Evolutionary conservation across 1,140 invertebrate species (phyloP), one percentile per base, ranked within the genome.

Genomic region (Dendrolimus punctatus): DNA sequence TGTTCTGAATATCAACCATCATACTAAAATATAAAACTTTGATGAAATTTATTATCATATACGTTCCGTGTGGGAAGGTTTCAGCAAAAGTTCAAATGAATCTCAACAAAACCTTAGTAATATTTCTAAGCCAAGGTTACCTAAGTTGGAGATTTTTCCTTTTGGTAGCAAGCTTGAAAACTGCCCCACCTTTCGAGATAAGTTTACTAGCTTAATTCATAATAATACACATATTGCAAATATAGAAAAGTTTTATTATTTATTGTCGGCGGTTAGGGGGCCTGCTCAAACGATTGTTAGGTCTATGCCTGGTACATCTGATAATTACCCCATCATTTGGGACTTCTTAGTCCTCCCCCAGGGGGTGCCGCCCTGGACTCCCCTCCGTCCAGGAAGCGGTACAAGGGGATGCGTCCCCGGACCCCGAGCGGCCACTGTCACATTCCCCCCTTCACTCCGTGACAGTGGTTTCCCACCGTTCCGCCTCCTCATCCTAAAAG

Each of bases 171-270:
- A 49, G 9, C 40, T 55, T 5, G 53, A 55, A 40, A 55, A 59
- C 52, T 59, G 52, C 52, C 57, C 44, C 40, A 59, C 49, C 4
- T 59, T 59, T 48, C 40, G 49, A 6, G 57, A 59, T 53, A 59
- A 49, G 6, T 59, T 59, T 55, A 44, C 46, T 5, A 59, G 9
- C 8, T 52, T 59, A 10, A 52, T 59, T 46, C 49, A 59, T 55
- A 49, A 55, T 55, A n/a, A n/a, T n/a, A n/a, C n/a, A n/a, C n/a
- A n/a, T n/a, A n/a, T n/a, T n/a, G n/a, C n/a, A n/a, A 59, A 59
- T 40, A 6, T 8, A 4, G 53, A 60, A 9, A 42, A 55, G 44
- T 10, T 44, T 49, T 39, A 49, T 39, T 40, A 49, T 38, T 48
- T 57, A 47, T 44, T 55, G 6, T 50, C 53, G 42, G 47, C 47